Percentiles rank a stretch among this genome's conserved stretches.
Conservation (phyloP, 2,888 invertebrate species). For the Platynereis dumerilii region DNA sequence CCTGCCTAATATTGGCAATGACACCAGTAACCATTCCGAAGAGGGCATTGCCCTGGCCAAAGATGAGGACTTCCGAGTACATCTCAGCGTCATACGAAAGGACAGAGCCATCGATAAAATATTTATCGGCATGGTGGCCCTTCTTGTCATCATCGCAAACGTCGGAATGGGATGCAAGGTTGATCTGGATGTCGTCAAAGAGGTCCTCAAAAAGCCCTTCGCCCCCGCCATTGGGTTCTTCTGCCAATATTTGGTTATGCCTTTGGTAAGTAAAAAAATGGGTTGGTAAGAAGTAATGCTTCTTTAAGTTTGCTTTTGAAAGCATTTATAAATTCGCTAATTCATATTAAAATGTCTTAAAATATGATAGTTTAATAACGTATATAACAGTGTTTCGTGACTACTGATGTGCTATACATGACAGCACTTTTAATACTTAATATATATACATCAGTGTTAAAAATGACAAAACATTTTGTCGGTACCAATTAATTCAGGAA, state of each 20-base stretch:
- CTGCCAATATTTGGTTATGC: constrained; percentile 66
- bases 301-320: too few relatives aligned
- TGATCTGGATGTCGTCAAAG: constrained; percentile 54
- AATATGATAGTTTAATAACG: too few relatives aligned
- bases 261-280: constrained; percentile 58
- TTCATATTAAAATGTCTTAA: too few relatives aligned
- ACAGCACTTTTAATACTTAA: too few relatives aligned
- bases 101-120: constrained; percentile 42
- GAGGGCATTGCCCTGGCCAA: neutral
- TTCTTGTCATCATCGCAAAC: constrained; percentile 48
- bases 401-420: too few relatives aligned
- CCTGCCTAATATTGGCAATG: too few relatives aligned
- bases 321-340: too few relatives aligned
- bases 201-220: constrained; percentile 62
- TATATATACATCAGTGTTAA: too few relatives aligned
- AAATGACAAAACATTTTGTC: too few relatives aligned
- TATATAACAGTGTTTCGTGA: too few relatives aligned
- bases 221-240: constrained; percentile 65
- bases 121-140: constrained; percentile 56
- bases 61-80: neutral
- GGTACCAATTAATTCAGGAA: too few relatives aligned
- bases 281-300: neutral
- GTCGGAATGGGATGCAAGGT: constrained; percentile 64
- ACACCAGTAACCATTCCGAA: neutral
- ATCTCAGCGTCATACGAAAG: constrained; percentile 40